A percentile compares a stretch with the other conserved stretches of the same genome.
phyloP scores from a whole-genome alignment of 2,113 vertebrate genomes.

The Spermophilus dauricus region DNA sequence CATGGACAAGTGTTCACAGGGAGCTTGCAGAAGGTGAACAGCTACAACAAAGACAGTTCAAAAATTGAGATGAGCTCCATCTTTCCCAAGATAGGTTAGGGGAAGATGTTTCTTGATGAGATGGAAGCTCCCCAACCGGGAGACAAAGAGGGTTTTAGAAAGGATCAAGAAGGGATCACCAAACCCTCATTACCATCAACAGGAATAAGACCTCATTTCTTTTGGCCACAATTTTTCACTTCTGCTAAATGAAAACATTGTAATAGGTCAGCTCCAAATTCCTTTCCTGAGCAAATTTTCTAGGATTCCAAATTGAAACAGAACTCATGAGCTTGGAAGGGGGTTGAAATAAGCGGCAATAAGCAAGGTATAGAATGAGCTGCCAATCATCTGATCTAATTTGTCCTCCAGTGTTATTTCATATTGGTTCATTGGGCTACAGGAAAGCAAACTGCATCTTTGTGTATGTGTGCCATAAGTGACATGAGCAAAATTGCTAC shows the following conservation, averaged over 20 bases:
- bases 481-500: not conserved
- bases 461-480: not conserved
- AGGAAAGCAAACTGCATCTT: not conserved
- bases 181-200: not conserved
- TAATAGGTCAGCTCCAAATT: not conserved
- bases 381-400: not conserved
- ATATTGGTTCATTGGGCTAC: not conserved
- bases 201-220: not conserved
- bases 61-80: not conserved
- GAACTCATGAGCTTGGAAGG: not conserved
- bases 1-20: too few relatives aligned
- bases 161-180: not conserved
- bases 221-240: not conserved
- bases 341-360: not conserved
- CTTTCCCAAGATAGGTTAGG: not conserved
- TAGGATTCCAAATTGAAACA: not conserved
- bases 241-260: not conserved
- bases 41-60: not conserved
- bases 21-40: not conserved
- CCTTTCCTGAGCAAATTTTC: not conserved
- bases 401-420: not conserved
- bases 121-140: not conserved
- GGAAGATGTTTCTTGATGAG: not conserved
- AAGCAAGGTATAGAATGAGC: not conserved
- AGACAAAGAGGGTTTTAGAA: not conserved